Evolutionary conservation across 2,888 invertebrate species (phyloP).

Genomic region (Bombylius major): DNA sequence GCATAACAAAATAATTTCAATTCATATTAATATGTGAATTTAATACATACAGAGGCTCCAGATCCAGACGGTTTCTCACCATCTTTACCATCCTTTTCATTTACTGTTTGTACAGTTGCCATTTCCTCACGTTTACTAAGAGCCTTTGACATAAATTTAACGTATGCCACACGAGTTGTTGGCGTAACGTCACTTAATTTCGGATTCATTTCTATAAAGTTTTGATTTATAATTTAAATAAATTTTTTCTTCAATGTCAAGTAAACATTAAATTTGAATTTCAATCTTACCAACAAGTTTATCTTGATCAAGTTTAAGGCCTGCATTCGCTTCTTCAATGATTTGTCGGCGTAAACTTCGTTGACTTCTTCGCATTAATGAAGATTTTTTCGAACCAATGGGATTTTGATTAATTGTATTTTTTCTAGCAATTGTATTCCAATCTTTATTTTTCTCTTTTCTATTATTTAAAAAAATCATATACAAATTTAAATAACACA

Average conservation of each 20-base stretch:
- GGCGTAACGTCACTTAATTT: slow-evolving; percentile 61
- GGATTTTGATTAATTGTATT: slow-evolving; percentile 59
- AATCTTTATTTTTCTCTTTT: slow-evolving; percentile 47
- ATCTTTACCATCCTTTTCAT: background rate
- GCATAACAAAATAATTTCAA: too few relatives aligned
- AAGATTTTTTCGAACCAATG: slow-evolving; percentile 63
- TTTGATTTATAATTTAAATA: background rate
- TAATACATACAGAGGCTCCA: background rate
- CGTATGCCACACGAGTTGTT: slow-evolving; percentile 70
- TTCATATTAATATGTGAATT: background rate
- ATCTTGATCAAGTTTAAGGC: slow-evolving; percentile 53
- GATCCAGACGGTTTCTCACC: background rate
- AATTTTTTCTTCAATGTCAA: background rate
- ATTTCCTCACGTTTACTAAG: slow-evolving; percentile 39
- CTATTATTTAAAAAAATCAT: background rate
- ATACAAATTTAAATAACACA: too few relatives aligned
- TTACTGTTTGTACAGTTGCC: slow-evolving; percentile 2
- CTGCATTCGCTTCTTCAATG: slow-evolving; percentile 49
- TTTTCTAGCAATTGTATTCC: slow-evolving; percentile 70
- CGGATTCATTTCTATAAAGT: slow-evolving; percentile 58
- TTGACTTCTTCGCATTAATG: slow-evolving; percentile 47
- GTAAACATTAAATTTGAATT: background rate
- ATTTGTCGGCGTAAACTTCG: slow-evolving; percentile 62
- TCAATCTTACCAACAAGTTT: slow-evolving; percentile 49
- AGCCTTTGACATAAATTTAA: slow-evolving; percentile 73